A percentile compares a stretch with the other conserved stretches of the same genome.
Conservation (phyloP, 2,888 invertebrate species). For the Cryptosula pallasiana region DNA sequence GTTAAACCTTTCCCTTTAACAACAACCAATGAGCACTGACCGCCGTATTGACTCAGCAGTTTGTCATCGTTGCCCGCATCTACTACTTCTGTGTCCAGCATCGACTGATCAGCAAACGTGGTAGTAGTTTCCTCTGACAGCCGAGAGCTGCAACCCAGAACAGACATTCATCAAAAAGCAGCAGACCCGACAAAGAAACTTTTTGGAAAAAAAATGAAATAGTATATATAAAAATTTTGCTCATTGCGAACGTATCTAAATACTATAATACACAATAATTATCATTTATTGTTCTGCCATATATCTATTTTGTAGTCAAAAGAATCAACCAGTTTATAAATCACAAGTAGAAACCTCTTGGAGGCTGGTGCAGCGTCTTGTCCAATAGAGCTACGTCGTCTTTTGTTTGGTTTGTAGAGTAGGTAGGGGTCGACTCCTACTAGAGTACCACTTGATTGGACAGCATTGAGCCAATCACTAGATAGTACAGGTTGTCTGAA, state of each 20-base stretch:
- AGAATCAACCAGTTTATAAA: too few species aligned
- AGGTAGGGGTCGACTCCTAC: neutral
- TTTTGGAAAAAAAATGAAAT: too few species aligned
- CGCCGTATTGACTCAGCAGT: constrained; percentile 2
- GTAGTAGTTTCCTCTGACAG: neutral
- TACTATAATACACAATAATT: too few species aligned
- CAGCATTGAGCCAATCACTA: neutral
- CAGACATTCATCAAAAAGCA: too few species aligned
- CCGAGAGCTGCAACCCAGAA: neutral
- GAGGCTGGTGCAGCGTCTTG: neutral
- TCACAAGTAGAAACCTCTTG: neutral
- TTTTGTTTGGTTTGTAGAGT: neutral
- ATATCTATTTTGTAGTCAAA: too few species aligned
- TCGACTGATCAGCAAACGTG: constrained; percentile 3
- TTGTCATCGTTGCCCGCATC: neutral
- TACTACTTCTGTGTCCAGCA: constrained; percentile 14
- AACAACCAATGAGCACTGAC: neutral
- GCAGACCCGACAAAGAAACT: too few species aligned
- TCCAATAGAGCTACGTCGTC: neutral
- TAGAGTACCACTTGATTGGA: neutral
- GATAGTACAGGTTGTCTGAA: constrained; percentile 16
- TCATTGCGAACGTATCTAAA: too few species aligned
- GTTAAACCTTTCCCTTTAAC: too few species aligned
- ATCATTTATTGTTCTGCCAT: too few species aligned
- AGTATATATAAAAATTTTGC: too few species aligned